Base-by-base conservation (phyloP, 2,888 invertebrate species). In the Lithodes maja region DNA sequence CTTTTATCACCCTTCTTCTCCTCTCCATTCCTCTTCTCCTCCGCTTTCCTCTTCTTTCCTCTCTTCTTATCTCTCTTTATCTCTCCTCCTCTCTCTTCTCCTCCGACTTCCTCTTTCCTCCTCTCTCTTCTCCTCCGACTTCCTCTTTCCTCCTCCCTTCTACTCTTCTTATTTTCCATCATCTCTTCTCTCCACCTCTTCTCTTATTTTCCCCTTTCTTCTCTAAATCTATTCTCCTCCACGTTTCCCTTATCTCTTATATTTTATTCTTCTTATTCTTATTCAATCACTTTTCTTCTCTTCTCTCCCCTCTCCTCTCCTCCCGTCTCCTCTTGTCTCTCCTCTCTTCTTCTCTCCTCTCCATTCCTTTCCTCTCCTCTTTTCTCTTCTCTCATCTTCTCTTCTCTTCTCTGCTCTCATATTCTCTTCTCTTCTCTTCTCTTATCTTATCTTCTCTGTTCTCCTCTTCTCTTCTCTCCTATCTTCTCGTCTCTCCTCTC, bases 31-130 rank as follows among this genome's bases (percentile, higher is more conserved):
- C 33, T 33, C 33, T 33, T 33, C 33, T 33, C 33, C 33, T 33
- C 33, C 33, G 33, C 33, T 33, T 33, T 33, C 33, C 33, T 33
- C 33, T 33, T 33, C 33, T 33, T 33, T 33, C 33, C 33, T 33
- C 33, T 33, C 33, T 33, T 33, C 33, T 33, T 33, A 33, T 33
- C 33, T 33, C 33, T 33, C 33, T 33, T 33, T 33, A 33, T 33
- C 74, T 74, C 17, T 17, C 74, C n/a, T n/a, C n/a, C 74, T 74
- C 17, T 17, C 17, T 74, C 74, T 74, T n/a, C n/a, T n/a, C n/a
- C 17, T 17, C 74, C n/a, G 12, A 15, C 15, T n/a, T n/a, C n/a
- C 74, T 17, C 74, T 17, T n/a, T n/a, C 17, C 3, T n/a, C 3
- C 17, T 17, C 74, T n/a, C 17, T 17, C 17, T n/a, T 74, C 74